Evolutionary conservation across 1,140 invertebrate species (phyloP).

Genomic region (Meloidogyne chitwoodi): DNA sequence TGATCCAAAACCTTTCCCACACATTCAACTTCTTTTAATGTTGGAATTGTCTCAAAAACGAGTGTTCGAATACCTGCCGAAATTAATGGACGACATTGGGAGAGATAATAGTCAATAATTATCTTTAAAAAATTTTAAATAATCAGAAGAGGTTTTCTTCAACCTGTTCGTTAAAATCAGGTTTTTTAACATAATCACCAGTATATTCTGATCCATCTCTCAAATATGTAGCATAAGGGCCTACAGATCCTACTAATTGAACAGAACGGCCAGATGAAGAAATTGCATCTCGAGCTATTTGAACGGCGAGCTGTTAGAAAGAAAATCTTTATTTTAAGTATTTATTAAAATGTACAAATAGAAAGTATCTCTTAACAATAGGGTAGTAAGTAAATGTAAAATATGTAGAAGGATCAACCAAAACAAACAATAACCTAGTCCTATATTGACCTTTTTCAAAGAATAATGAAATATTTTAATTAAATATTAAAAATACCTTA

Average conservation of each 20-base stretch:
- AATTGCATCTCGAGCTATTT: slow-evolving; percentile 67
- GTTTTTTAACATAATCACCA: slow-evolving; percentile 73
- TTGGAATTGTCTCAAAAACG: slow-evolving; percentile 83
- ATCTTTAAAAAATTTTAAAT: slow-evolving; percentile 19
- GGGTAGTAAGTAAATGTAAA: no score
- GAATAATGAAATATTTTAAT: background rate
- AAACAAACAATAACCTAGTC: no score
- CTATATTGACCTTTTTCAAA: background rate
- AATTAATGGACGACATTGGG: slow-evolving; percentile 72
- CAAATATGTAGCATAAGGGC: slow-evolving; percentile 80
- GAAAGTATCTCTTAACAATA: no score
- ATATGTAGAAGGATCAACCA: no score
- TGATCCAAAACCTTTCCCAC: slow-evolving; percentile 72
- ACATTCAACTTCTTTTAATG: slow-evolving; percentile 74
- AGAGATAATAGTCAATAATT: slow-evolving; percentile 76
- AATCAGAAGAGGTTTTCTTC: background rate
- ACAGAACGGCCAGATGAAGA: slow-evolving; percentile 34
- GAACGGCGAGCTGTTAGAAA: slow-evolving; percentile 66
- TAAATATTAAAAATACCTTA: slow-evolving; percentile 58
- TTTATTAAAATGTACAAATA: no score
- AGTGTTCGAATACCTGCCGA: slow-evolving; percentile 75
- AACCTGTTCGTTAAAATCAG: slow-evolving; percentile 61
- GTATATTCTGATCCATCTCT: slow-evolving; percentile 84
- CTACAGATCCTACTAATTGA: slow-evolving; percentile 70
- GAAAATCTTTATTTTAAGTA: no score